phyloP scores from a whole-genome alignment of 2,113 vertebrate genomes.

The Stegastes partitus region DNA sequence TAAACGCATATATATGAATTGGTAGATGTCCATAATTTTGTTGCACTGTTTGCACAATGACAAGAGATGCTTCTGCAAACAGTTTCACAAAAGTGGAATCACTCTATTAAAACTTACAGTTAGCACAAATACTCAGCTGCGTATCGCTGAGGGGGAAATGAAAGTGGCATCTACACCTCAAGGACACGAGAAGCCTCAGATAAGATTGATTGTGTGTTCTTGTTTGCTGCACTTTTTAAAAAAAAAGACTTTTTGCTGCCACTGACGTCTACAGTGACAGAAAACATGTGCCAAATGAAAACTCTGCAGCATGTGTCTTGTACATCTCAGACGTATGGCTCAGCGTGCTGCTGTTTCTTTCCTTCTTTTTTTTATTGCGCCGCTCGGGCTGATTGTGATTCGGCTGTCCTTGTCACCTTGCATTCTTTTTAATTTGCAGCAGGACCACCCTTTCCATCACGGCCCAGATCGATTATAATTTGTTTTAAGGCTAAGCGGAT shows the following conservation, averaged over 20 bases:
- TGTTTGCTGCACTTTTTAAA: neutral
- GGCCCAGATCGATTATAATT: constrained; percentile 78
- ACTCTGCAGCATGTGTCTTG: neutral
- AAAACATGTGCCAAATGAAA: constrained; percentile 6
- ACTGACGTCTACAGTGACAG: neutral
- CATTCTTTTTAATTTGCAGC: constrained; percentile 70
- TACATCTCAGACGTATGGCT: neutral
- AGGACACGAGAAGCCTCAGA: neutral
- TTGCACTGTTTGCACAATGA: neutral
- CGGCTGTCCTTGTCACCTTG: constrained; percentile 64
- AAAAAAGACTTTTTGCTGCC: neutral
- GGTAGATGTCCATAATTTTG: too few relatives aligned
- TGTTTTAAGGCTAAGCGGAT: constrained; percentile 78
- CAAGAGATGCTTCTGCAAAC: too few relatives aligned
- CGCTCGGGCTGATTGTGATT: constrained; percentile 30
- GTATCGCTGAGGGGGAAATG: too few relatives aligned
- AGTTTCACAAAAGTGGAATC: too few relatives aligned
- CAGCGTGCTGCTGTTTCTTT: neutral
- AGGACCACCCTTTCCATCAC: constrained; percentile 71
- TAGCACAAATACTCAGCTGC: too few relatives aligned
- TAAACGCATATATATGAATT: neutral
- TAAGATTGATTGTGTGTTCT: neutral
- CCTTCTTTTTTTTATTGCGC: constrained; percentile 21
- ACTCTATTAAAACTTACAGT: too few relatives aligned
- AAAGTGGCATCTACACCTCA: too few relatives aligned